phyloP scores from a whole-genome alignment of 2,113 vertebrate genomes.

The Rhombomys opimus region DNA sequence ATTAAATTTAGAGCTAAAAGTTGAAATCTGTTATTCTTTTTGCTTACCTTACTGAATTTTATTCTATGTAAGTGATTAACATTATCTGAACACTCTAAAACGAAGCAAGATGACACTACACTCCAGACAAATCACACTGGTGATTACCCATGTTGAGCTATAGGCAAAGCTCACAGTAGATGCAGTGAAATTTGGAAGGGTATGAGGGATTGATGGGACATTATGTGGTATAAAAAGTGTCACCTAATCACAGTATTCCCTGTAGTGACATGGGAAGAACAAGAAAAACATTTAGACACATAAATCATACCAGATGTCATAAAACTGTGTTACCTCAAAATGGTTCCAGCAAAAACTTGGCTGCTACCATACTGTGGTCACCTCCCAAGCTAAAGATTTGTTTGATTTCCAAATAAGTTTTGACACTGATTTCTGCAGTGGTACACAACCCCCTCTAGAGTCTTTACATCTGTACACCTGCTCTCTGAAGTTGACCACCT shows the following conservation, averaged over 20 bases:
- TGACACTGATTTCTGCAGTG: background rate
- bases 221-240: background rate
- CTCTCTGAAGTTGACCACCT: background rate
- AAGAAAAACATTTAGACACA: conserved; percentile 9
- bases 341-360: conserved; percentile 32
- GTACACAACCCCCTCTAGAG: background rate
- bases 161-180: background rate
- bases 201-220: background rate
- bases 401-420: background rate
- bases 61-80: background rate
- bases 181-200: background rate
- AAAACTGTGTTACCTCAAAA: conserved; percentile 52
- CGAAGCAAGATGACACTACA: background rate
- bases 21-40: background rate
- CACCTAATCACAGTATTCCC: background rate
- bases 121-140: background rate
- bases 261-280: background rate
- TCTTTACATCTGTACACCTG: background rate
- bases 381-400: background rate
- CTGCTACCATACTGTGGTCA: background rate
- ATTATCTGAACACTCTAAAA: background rate
- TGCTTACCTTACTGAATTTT: background rate
- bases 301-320: background rate
- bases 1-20: background rate
- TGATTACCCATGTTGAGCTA: background rate